phyloP scores from a whole-genome alignment of 2,797 vertebrate species.

The Falco rusticolus region DNA sequence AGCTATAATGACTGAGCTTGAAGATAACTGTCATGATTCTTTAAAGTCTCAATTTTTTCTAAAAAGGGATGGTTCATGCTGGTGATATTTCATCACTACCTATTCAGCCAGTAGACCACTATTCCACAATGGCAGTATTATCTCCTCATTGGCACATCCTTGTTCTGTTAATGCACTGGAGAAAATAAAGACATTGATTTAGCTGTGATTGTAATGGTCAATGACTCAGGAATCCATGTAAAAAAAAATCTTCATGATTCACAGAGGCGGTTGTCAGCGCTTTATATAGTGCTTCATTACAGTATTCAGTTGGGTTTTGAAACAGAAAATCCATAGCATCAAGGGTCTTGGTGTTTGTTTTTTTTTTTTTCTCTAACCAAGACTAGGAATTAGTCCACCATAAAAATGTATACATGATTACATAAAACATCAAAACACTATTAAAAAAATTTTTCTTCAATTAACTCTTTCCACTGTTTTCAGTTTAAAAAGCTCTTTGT shows the following conservation, averaged over 20 bases:
- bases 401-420: background rate
- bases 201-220: background rate
- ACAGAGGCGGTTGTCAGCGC: background rate
- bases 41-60: background rate
- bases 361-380: background rate
- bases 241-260: background rate
- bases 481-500: background rate
- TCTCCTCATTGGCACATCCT: background rate
- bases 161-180: background rate
- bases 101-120: background rate
- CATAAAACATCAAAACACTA: background rate
- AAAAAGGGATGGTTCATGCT: background rate
- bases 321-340: background rate
- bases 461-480: background rate
- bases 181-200: background rate
- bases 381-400: background rate
- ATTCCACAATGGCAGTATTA: background rate
- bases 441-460: background rate
- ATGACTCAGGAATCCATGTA: background rate
- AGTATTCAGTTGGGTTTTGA: background rate
- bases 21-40: background rate
- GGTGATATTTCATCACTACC: background rate
- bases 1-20: background rate
- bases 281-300: background rate
- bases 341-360: background rate